These are phyloP conservation scores for Lacanobia wlatinum DNA, from an alignment of 2,888 invertebrate species.

Conservation along the genomic window DNA sequence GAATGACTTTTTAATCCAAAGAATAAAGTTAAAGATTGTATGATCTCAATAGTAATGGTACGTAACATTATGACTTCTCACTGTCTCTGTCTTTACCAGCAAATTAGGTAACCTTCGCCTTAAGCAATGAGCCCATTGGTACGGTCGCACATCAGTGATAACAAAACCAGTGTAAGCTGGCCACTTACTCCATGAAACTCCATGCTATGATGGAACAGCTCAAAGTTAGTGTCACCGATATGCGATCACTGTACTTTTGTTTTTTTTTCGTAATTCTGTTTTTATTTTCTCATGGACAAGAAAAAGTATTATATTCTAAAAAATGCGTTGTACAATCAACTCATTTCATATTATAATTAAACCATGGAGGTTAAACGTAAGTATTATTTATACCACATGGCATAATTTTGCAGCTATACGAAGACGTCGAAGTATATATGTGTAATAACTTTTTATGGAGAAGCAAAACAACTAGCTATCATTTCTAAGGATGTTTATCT, in stretches of 20 bases:
- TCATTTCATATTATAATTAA: conserved; percentile 2
- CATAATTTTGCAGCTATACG: too few relatives aligned
- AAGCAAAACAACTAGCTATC: neutral
- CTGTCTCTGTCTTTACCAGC: neutral
- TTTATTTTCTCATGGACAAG: conserved; percentile 2
- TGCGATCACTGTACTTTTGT: neutral
- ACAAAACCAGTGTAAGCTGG: neutral
- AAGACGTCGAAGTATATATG: too few relatives aligned
- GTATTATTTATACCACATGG: too few relatives aligned
- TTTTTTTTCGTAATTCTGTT: neutral
- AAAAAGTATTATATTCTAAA: conserved; percentile 16
- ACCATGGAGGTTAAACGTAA: neutral
- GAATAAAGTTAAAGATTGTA: conserved; percentile 2
- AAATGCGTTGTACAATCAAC: neutral
- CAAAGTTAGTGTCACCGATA: neutral
- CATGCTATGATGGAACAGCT: neutral
- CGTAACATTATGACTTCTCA: neutral
- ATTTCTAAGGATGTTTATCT: neutral
- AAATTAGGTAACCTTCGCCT: neutral
- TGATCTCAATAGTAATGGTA: neutral
- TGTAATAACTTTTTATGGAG: neutral
- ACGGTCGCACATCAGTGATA: neutral
- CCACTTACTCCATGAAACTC: neutral
- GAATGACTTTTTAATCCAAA: conserved; percentile 4
- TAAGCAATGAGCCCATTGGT: neutral